These are phyloP conservation scores for Apotomis turbidana DNA, from an alignment of 2,888 invertebrate genomes.

Conservation along the genomic window DNA sequence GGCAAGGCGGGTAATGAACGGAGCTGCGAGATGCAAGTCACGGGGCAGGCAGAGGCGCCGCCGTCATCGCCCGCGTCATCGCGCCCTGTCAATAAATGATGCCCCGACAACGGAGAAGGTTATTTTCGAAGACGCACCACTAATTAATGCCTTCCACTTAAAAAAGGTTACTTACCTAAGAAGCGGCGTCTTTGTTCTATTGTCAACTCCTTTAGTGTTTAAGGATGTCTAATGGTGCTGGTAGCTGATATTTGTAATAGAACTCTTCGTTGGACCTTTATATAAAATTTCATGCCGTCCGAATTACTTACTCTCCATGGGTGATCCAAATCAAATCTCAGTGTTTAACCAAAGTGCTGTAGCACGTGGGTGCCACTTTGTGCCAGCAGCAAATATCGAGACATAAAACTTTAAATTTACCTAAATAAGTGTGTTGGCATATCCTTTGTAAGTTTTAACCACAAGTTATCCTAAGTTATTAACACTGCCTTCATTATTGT, in stretches of 20 bases:
- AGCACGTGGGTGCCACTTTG: too few species aligned
- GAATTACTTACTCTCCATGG: too few species aligned
- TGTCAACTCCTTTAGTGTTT: conserved; percentile 62
- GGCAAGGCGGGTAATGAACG: conserved; percentile 70
- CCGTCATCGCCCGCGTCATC: conserved; percentile 67
- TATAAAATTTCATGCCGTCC: background rate
- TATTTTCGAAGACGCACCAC: conserved; percentile 78
- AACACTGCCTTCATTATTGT: too few species aligned
- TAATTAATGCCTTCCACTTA: conserved; percentile 76
- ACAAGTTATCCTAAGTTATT: too few species aligned
- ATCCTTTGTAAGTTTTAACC: too few species aligned
- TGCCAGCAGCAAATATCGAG: too few species aligned
- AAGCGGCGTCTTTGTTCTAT: conserved; percentile 74
- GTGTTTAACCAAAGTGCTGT: too few species aligned
- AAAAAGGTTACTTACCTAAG: conserved; percentile 62
- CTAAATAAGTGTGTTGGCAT: too few species aligned
- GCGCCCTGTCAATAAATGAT: conserved; percentile 76
- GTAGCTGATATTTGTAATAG: conserved; percentile 15
- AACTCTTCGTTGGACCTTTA: background rate
- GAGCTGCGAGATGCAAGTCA: conserved; percentile 78
- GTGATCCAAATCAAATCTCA: too few species aligned
- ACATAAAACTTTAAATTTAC: too few species aligned
- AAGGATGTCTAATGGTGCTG: conserved; percentile 48
- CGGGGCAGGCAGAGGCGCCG: conserved; percentile 72
- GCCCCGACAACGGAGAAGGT: conserved; percentile 76